Evolutionary conservation across 2,888 invertebrate genomes (phyloP), one percentile per base, ranked within the genome.

Genomic region (Lasioglossum morio): DNA sequence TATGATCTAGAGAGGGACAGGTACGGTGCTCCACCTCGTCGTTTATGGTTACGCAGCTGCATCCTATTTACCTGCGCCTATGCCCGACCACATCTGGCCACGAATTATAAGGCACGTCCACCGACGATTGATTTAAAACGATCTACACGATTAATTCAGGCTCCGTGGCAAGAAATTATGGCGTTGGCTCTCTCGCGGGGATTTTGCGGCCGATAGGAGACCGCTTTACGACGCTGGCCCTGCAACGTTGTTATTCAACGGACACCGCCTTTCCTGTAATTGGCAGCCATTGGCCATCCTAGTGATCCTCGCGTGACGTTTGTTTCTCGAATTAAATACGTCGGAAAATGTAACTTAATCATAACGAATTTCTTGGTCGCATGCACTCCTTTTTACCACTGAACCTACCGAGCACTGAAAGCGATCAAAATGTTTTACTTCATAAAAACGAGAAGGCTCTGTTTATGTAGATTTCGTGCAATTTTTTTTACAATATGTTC

Each of bases 71-170:
- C 72, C 81, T 73, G 79, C 48, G 80, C 84, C 81, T 75, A 81
- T 83, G 76, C 81, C 40, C 63, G 63, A 80, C 46, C 72, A 77
- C 80, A 76, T 80, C 80, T 72, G 82, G 77, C 79, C 79, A 81
- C 83, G 85, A 83, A 87, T 87, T 87, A 84, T 81, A 87, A 84
- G 86, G 83, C 86, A 83, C 83, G 87, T 86, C 79, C 81, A 79
- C 83, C 83, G 83, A 77, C 86, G 87, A 87, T 87, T 87, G 86
- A 87, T 86, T 87, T 83, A 86, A 86, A 87, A 86, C 85, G 87
- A 87, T 85, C 85, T 79, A 78, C 85, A 75, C 83, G 87, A 87
- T 87, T 85, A 87, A 85, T 87, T 72, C 85, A 53, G 70, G 69
- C 34, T 80, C 78, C 75, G 48, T 60, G 30, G 72, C 57, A 69